Conservation (phyloP, 1,140 invertebrate genomes). For the Drosophila neocordata region DNA sequence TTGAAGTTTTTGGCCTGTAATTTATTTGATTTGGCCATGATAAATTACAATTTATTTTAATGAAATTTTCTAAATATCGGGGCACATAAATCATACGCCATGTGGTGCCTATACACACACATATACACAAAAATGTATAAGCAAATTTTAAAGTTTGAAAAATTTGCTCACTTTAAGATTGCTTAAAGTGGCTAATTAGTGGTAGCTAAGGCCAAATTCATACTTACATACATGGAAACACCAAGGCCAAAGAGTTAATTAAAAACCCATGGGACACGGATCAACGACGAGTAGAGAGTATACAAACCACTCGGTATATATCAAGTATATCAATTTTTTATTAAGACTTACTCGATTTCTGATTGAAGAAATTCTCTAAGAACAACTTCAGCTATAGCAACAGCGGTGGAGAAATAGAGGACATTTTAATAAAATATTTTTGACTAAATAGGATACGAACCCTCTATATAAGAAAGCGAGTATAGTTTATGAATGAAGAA, state of each 20-base stretch:
- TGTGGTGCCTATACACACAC: conserved; percentile 47
- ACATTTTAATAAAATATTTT: too few relatives aligned
- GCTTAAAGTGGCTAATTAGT: neutral
- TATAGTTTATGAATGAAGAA: too few relatives aligned
- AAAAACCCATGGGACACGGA: conserved; percentile 47
- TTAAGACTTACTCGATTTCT: conserved; percentile 53
- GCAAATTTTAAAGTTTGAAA: conserved; percentile 32
- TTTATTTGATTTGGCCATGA: conserved; percentile 73
- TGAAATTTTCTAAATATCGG: conserved; percentile 57
- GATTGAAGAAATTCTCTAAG: too few relatives aligned
- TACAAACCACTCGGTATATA: conserved; percentile 12
- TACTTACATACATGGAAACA: conserved; percentile 46
- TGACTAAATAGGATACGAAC: too few relatives aligned
- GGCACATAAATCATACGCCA: conserved; percentile 73
- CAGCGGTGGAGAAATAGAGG: too few relatives aligned
- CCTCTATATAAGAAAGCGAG: too few relatives aligned
- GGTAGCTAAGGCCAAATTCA: neutral
- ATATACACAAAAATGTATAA: neutral
- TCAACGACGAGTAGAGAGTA: conserved; percentile 56
- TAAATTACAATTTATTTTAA: conserved; percentile 79
- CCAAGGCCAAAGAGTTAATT: conserved; percentile 64
- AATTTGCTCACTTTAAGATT: conserved; percentile 13
- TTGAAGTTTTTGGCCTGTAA: conserved; percentile 48
- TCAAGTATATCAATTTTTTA: conserved; percentile 20
- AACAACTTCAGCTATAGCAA: too few relatives aligned